Conservation (phyloP, 23 tunicate genomes). For the Styela clava region DNA sequence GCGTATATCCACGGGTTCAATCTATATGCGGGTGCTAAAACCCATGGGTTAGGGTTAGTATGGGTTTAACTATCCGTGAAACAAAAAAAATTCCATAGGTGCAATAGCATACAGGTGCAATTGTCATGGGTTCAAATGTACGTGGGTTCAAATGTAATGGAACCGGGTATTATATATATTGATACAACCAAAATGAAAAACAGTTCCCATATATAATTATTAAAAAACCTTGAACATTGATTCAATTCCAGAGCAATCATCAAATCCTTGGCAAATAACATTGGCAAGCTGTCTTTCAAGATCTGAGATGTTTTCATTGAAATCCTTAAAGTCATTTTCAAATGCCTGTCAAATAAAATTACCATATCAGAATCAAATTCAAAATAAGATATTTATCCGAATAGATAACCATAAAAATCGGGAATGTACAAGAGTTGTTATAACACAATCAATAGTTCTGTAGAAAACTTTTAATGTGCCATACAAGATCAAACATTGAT, state of each 20-base stretch:
- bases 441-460: not conserved
- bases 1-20: too few relatives aligned
- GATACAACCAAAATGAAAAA: too few relatives aligned
- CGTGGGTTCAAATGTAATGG: not conserved
- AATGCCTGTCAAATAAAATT: conserved; percentile 51
- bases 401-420: not conserved
- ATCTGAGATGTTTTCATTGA: conserved; percentile 60
- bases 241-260: conserved; percentile 88
- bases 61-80: too few relatives aligned
- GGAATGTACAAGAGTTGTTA: not conserved
- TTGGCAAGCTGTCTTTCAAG: conserved; percentile 89
- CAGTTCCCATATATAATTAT: too few relatives aligned
- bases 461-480: too few relatives aligned
- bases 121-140: too few relatives aligned
- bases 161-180: too few relatives aligned
- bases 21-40: too few relatives aligned
- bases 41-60: too few relatives aligned
- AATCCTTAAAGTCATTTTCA: conserved; percentile 48
- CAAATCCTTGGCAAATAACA: conserved; percentile 90
- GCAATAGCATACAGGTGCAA: too few relatives aligned
- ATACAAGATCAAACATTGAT: not conserved
- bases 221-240: conserved; percentile 89
- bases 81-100: too few relatives aligned
- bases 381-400: not conserved
- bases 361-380: not conserved